A percentile compares a stretch with the other conserved stretches of the same genome.
Evolutionary conservation across 2,888 invertebrate genomes (phyloP).

Genomic region (Nymphalis urticae): DNA sequence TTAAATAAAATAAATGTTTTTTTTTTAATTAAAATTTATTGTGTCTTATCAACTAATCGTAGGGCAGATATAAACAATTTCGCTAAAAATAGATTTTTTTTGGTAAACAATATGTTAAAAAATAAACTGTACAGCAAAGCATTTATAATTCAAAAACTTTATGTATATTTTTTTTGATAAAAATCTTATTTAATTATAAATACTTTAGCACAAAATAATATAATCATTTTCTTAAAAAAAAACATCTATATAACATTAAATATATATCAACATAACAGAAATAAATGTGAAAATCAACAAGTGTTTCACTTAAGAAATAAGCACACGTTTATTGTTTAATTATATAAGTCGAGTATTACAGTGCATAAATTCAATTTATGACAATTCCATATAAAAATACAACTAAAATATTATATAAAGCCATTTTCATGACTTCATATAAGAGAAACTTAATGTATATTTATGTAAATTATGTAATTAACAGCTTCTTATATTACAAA

Average conservation of each 20-base stretch:
- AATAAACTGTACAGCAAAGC: conserved; percentile 16
- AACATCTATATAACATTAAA: conserved; percentile 26
- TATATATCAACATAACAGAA: conserved; percentile 14
- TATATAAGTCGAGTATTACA: conserved; percentile 30
- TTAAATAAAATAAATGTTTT: conserved; percentile 18
- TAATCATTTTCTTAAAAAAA: too few species aligned
- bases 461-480: not conserved
- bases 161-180: not conserved
- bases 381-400: conserved; percentile 17
- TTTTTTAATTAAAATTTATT: conserved; percentile 53
- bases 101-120: conserved; percentile 35
- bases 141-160: conserved; percentile 14
- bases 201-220: conserved; percentile 2
- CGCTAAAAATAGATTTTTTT: conserved; percentile 35
- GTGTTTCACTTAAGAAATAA: conserved; percentile 54
- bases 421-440: not conserved
- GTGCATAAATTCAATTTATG: not conserved
- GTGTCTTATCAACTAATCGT: conserved; percentile 51
- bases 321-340: conserved; percentile 12
- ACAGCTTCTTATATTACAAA: conserved; percentile 34
- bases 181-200: not conserved
- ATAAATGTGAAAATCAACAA: conserved; percentile 39
- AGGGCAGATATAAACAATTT: conserved; percentile 41
- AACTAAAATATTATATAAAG: not conserved
- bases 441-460: not conserved